Conservation (phyloP, 23 tunicate species). For the Oikopleura vanhoeffeni region DNA sequence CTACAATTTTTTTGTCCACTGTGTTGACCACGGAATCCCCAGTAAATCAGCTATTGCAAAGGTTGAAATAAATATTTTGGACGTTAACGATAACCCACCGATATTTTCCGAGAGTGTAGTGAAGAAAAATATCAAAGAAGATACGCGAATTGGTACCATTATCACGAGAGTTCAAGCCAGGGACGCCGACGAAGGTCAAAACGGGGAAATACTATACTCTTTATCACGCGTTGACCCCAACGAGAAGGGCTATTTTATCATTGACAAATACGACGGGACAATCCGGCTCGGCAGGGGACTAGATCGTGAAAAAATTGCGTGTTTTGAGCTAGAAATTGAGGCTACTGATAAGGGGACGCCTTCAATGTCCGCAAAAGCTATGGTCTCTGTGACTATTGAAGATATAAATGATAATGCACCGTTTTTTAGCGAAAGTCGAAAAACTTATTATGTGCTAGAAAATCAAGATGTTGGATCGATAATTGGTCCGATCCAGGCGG, state of each 20-base stretch:
- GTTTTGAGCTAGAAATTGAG: slow-evolving; percentile 36
- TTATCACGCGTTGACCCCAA: neutral
- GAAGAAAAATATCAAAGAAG: slow-evolving; percentile 27
- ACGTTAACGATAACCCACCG: slow-evolving; percentile 65
- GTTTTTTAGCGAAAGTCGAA: slow-evolving; percentile 23
- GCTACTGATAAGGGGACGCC: slow-evolving; percentile 37
- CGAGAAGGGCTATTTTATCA: neutral
- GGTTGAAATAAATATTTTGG: slow-evolving; percentile 29
- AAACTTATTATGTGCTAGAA: slow-evolving; percentile 34
- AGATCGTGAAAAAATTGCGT: neutral
- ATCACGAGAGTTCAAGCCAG: slow-evolving; percentile 36
- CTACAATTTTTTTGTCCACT: too few relatives aligned
- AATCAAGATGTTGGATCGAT: slow-evolving; percentile 20
- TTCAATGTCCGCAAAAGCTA: slow-evolving; percentile 23
- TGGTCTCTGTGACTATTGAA: slow-evolving; percentile 22
- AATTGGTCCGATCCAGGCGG: slow-evolving; percentile 36
- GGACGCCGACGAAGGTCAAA: slow-evolving; percentile 32
- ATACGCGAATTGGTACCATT: slow-evolving; percentile 24
- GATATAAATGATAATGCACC: slow-evolving; percentile 94
- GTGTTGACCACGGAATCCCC: slow-evolving; percentile 32
- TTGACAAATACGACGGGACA: slow-evolving; percentile 2
- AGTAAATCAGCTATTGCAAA: neutral
- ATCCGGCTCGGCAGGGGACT: neutral
- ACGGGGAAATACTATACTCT: neutral
- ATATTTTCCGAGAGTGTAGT: slow-evolving; percentile 35